These are phyloP conservation scores for Argya squamiceps DNA, from an alignment of 2,797 vertebrate species.

Conservation along the genomic window DNA sequence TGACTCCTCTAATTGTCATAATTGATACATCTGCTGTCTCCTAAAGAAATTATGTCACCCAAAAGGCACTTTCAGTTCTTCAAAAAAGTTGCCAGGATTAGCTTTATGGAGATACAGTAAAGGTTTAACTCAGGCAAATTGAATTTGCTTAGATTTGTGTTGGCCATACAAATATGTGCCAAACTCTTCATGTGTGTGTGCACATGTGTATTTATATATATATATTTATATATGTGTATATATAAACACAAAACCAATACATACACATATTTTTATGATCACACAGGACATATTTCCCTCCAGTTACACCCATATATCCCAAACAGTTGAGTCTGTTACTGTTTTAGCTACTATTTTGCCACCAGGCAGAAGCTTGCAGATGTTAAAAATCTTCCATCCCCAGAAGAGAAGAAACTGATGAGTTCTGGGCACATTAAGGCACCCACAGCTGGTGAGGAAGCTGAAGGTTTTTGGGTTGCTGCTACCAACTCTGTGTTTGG, in stretches of 20 bases:
- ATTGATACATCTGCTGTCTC: background rate
- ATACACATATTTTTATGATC: background rate
- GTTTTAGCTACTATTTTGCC: background rate
- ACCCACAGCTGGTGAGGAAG: background rate
- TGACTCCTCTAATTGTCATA: background rate
- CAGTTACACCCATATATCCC: background rate
- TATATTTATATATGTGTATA: background rate
- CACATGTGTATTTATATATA: accelerated
- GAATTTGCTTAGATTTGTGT: background rate
- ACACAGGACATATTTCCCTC: background rate
- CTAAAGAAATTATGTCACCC: background rate
- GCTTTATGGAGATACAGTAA: background rate
- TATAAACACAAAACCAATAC: background rate
- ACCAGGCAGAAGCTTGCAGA: background rate
- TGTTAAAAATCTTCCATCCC: background rate
- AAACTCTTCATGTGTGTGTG: background rate
- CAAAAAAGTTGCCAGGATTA: background rate
- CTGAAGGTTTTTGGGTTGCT: background rate
- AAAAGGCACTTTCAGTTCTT: background rate
- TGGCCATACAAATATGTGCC: background rate
- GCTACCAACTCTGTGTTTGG: background rate
- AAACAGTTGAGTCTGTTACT: background rate
- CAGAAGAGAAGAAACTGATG: background rate
- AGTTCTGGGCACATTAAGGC: background rate
- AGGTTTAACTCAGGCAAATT: background rate